Base-by-base conservation (phyloP, 2,888 invertebrate genomes). In the Sinohyriopsis cumingii region DNA sequence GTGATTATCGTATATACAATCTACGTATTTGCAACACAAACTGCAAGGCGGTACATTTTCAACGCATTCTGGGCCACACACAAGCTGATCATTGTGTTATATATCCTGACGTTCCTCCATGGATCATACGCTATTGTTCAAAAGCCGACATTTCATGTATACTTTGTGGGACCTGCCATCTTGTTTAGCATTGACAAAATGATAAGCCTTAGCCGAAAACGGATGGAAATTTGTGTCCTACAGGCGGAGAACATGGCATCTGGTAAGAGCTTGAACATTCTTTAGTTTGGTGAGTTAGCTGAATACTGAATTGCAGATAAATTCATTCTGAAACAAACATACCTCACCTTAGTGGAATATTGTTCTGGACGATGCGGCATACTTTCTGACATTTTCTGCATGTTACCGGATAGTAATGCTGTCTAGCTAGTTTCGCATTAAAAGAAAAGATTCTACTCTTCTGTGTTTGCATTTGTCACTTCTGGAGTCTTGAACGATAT, bases 61-160 rank as follows among this genome's bases (percentile, higher is more conserved):
- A 91, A 91, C 76, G 91, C 92, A 80, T 93, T 93, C 88, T 93
- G 93, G 92, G 86, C 91, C 59, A 92, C 92, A 0, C 93, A 93
- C 85, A 92, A 91, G 66, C 87, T 93, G 22, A 93, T 93, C 85
- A 92, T 92, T 1, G 18, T 92, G 55, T 91, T 93, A 82, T 93
- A 92, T 76, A 89, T 92, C 56, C 89, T 93, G 62, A 91, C 92
- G 82, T 86, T 93, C 65, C 85, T 93, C 18, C 93, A 93, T 82
- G 93, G 93, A 22, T 90, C 91, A 7, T 82, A 83, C 0, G 78
- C 84, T 68, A 78, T 88, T 24, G 86, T 88, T 6, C 90, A 91
- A 85, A 91, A 91, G 67, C 93, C 93, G 0, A 89, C 91, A 78
- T 92, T 93, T 78, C 91, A 91, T 76, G 91, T 91, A 75, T 93